A percentile compares a stretch with the other conserved stretches of the same genome.
Evolutionary conservation across 2,797 vertebrate genomes (phyloP).

Genomic region (Hemibagrus guttatus): DNA sequence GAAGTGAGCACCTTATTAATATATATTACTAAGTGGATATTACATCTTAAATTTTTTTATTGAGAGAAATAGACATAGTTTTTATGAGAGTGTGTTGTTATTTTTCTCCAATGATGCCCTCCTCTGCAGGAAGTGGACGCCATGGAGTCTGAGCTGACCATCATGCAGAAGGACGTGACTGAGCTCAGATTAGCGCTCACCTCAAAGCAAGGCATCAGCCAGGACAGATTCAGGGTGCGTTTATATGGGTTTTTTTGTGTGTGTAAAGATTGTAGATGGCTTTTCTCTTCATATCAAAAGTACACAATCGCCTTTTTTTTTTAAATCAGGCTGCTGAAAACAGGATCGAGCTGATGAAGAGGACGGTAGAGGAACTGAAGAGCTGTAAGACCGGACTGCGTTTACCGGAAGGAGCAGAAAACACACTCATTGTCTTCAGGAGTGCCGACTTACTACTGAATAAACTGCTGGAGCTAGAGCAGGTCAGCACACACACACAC

Average conservation of each 20-base stretch:
- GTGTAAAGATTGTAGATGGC: not conserved
- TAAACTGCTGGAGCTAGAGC: constrained; percentile 82
- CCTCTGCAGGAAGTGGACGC: constrained; percentile 78
- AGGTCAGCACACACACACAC: constrained; percentile 62
- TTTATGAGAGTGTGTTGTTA: no score
- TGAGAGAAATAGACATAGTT: no score
- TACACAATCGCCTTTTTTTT: not conserved
- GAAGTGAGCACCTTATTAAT: no score
- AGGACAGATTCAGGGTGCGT: constrained; percentile 84
- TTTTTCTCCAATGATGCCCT: not conserved
- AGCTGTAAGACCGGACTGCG: constrained; percentile 78
- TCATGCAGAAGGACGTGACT: constrained; percentile 80
- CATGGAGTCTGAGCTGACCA: constrained; percentile 85
- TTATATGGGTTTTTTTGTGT: not conserved
- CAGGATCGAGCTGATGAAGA: constrained; percentile 83
- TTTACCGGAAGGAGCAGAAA: constrained; percentile 75
- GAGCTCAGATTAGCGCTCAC: constrained; percentile 82
- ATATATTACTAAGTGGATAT: no score
- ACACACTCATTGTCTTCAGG: constrained; percentile 80
- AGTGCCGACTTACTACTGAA: constrained; percentile 77
- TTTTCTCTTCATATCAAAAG: not conserved
- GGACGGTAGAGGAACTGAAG: constrained; percentile 78
- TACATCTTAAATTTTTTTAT: no score
- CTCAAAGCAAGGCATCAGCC: constrained; percentile 81
- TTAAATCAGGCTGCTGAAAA: constrained; percentile 75